phyloP scores from a whole-genome alignment of 1,140 invertebrate genomes.

The Solenopsis fugax region DNA sequence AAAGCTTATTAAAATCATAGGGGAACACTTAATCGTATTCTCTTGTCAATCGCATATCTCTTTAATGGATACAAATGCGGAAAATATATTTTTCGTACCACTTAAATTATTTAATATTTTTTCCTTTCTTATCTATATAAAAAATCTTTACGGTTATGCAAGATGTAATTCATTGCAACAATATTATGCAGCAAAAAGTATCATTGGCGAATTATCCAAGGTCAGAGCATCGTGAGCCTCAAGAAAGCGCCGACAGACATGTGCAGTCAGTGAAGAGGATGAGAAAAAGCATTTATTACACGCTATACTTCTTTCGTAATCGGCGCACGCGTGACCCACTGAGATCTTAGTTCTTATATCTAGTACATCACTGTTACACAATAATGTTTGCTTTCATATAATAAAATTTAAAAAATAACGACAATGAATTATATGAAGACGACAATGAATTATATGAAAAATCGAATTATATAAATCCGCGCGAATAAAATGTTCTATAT shows the following conservation, averaged over 20 bases:
- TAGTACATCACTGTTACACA: slow-evolving; percentile 6
- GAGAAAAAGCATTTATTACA: slow-evolving; percentile 42
- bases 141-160: background rate
- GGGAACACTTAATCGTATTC: too few relatives aligned
- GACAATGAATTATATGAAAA: background rate
- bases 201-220: slow-evolving; percentile 41
- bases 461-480: background rate
- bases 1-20: too few relatives aligned
- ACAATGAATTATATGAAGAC: background rate
- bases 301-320: slow-evolving; percentile 44
- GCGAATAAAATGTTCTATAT: background rate
- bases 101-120: background rate
- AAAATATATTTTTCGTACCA: background rate
- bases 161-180: background rate
- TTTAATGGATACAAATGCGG: too few relatives aligned
- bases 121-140: background rate
- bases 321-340: too few relatives aligned
- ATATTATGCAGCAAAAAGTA: slow-evolving; percentile 14
- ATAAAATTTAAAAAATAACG: background rate
- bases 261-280: background rate
- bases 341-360: slow-evolving; percentile 16
- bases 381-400: slow-evolving; percentile 2
- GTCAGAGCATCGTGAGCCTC: background rate
- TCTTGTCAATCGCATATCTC: too few relatives aligned
- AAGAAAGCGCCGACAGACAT: slow-evolving; percentile 3